Base-by-base conservation (phyloP, 2,888 invertebrate species). In the Coecobrya sp. region DNA sequence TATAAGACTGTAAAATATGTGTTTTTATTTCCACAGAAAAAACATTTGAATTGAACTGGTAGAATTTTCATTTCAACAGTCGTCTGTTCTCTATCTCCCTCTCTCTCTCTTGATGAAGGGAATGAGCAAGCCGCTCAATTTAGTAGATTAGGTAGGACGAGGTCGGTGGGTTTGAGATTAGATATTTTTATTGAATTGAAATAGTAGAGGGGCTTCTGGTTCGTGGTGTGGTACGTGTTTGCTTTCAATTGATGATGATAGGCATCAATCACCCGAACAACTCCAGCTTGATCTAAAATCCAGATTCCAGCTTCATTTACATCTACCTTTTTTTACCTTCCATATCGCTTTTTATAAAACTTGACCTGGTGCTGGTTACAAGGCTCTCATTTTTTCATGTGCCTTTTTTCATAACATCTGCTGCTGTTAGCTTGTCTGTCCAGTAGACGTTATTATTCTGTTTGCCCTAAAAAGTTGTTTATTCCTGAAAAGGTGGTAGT, bases 211-310 rank as follows among this genome's bases (percentile, higher is more conserved):
- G 22, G 19, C 76, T 76, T 76, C 49, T 76, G 49, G 45, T 76
- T 49, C 3, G 19, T 73, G 16, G 45, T 73, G 36, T 79, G 49
- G 81, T 81, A 30, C 81, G 81, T 81, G 81, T 55, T 81, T 30
- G 81, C 81, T 81, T 81, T 81, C 81, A 81, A 27, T 45, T 55
- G 52, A 55, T 52, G 52, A 55, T 52, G 55, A 55, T 81, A 81
- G 52, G 13, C 81, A 81, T 81, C 81, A 81, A 81, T 81, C 81
- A 52, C 19, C 19, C 55, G 13, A 19, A 11, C 25, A 49, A 42
- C 11, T 81, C 13, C 27, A 81, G 81, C 81, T 52, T 81, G 52
- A 79, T 79, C 49, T 79, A 79, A 73, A 73, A 73, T 73, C 73
- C 73, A 73, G 45, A 73, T 22, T 45, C 45, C 73, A 73, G 73